Evolutionary conservation across 1,140 invertebrate species (phyloP).

Genomic region (Triops cancriformis): DNA sequence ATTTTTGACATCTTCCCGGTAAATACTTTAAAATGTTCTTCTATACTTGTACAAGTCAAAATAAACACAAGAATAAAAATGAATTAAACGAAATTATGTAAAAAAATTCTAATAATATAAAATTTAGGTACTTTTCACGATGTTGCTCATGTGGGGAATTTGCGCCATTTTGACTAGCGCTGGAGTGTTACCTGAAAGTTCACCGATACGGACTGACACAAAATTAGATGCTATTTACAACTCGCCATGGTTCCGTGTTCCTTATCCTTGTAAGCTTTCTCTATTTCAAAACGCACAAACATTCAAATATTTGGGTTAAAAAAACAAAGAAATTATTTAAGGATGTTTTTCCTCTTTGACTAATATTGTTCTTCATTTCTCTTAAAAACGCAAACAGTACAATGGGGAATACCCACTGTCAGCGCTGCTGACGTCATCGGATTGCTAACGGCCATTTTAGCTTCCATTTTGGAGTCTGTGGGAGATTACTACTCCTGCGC

Average conservation of each 20-base stretch:
- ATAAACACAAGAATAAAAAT: no score
- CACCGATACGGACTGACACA: slow-evolving; percentile 67
- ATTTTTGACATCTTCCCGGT: slow-evolving; percentile 42
- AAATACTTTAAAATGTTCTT: slow-evolving; percentile 29
- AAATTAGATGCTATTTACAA: slow-evolving; percentile 60
- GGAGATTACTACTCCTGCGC: slow-evolving; percentile 84
- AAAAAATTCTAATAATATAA: neutral
- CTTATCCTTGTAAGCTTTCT: slow-evolving; percentile 60
- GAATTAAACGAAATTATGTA: no score
- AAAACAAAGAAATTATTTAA: no score
- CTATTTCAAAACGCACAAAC: neutral
- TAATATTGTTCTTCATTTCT: slow-evolving; percentile 7
- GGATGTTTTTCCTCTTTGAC: neutral
- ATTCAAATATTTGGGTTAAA: neutral
- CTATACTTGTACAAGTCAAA: no score
- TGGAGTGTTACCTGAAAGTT: slow-evolving; percentile 53
- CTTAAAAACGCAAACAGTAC: slow-evolving; percentile 45
- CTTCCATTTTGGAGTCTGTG: slow-evolving; percentile 75
- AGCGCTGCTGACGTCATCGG: slow-evolving; percentile 64
- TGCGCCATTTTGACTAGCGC: slow-evolving; percentile 64
- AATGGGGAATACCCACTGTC: slow-evolving; percentile 76
- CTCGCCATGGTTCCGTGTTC: slow-evolving; percentile 72
- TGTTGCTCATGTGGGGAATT: slow-evolving; percentile 67
- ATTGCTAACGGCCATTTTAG: slow-evolving; percentile 72
- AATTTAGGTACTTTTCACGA: slow-evolving; percentile 64